A percentile compares a stretch with the other conserved stretches of the same genome.
Conservation (phyloP, 2,797 vertebrate species). For the Salmo trutta region DNA sequence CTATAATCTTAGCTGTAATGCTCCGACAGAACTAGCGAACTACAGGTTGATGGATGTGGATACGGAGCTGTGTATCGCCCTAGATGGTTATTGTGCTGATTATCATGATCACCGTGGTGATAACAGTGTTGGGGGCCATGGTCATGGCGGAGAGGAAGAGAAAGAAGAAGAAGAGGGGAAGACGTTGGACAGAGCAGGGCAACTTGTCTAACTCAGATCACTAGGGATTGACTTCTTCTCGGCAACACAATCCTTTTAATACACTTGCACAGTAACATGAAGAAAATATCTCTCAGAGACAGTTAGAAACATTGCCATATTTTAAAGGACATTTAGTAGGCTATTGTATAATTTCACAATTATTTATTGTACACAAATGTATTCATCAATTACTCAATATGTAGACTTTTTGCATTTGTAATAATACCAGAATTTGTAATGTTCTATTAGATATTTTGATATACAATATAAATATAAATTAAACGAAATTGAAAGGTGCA, state of each 20-base stretch:
- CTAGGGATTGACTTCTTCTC: slow-evolving; percentile 35
- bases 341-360: not conserved
- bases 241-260: not conserved
- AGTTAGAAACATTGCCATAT: not conserved
- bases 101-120: slow-evolving; percentile 78
- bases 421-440: not conserved
- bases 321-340: not conserved
- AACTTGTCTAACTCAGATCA: slow-evolving; percentile 72
- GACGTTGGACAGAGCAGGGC: slow-evolving; percentile 77
- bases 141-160: slow-evolving; percentile 81
- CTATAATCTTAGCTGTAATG: slow-evolving; percentile 70
- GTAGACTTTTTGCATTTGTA: not conserved
- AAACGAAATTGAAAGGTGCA: not conserved
- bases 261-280: not conserved
- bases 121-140: slow-evolving; percentile 80
- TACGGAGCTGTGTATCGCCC: slow-evolving; percentile 75
- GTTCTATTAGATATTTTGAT: not conserved
- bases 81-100: slow-evolving; percentile 84
- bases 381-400: not conserved
- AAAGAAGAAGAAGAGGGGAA: slow-evolving; percentile 69
- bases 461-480: not conserved
- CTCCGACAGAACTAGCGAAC: slow-evolving; percentile 59
- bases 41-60: slow-evolving; percentile 71
- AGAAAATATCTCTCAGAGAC: not conserved
- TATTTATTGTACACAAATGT: not conserved